Conservation (phyloP, 2,797 vertebrate genomes). For the Microchirus variegatus region DNA sequence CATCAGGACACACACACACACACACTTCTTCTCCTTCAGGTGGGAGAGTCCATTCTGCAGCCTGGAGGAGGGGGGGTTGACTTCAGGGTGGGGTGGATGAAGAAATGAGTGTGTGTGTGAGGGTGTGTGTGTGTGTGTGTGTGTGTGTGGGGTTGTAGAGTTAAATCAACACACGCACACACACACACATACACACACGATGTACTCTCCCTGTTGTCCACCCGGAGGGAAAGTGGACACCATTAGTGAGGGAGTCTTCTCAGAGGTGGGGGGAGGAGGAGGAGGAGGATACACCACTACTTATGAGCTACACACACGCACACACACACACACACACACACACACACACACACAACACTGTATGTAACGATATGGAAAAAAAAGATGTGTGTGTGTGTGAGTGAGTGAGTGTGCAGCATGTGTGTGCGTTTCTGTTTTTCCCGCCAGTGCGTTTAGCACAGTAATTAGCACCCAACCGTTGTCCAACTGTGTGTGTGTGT, state of each 20-base stretch:
- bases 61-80: not conserved
- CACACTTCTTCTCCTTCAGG: constrained; percentile 21
- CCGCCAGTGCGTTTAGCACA: constrained; percentile 49
- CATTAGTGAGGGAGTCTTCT: constrained; percentile 60
- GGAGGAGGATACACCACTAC: not conserved
- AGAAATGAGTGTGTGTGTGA: constrained; percentile 7
- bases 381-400: not conserved
- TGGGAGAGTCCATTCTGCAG: constrained; percentile 58
- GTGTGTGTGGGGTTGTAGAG: not conserved
- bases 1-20: constrained; percentile 51
- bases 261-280: constrained; percentile 12
- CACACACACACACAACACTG: no score
- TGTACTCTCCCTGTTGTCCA: constrained; percentile 20
- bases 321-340: no score
- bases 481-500: constrained; percentile 43
- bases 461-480: constrained; percentile 63
- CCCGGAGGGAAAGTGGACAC: constrained; percentile 54
- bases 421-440: constrained; percentile 12
- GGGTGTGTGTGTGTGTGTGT: not conserved
- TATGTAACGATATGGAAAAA: not conserved
- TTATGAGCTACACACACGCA: not conserved
- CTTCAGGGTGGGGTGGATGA: constrained; percentile 31
- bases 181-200: constrained; percentile 16
- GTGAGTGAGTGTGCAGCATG: not conserved
- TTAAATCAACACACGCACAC: constrained; percentile 37